Percentiles rank a stretch among this genome's conserved stretches.
These are phyloP conservation scores for Nansenia antarctica DNA, from an alignment of 2,113 vertebrate genomes.

Conservation along the genomic window DNA sequence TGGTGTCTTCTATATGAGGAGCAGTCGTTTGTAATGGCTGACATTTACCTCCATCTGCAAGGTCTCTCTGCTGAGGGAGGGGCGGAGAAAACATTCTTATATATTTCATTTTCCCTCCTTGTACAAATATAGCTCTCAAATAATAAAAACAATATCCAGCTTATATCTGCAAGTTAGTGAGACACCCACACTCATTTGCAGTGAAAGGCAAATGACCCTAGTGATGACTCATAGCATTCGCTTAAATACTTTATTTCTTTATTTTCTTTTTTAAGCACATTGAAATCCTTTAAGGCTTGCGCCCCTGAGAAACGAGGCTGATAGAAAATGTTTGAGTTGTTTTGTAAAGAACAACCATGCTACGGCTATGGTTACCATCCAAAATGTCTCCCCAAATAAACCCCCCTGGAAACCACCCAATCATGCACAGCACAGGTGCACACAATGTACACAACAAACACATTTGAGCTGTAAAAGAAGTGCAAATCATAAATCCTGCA, in stretches of 20 bases:
- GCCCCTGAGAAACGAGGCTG: slow-evolving; percentile 33
- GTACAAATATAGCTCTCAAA: slow-evolving; percentile 47
- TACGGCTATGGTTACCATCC: not conserved
- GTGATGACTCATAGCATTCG: slow-evolving; percentile 76
- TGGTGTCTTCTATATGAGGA: slow-evolving; percentile 21
- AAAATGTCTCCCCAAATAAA: not conserved
- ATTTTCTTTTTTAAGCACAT: slow-evolving; percentile 56
- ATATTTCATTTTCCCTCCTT: slow-evolving; percentile 13
- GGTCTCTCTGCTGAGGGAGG: slow-evolving; percentile 2
- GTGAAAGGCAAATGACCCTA: slow-evolving; percentile 78
- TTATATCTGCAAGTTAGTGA: slow-evolving; percentile 75
- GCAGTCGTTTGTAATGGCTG: slow-evolving; percentile 37
- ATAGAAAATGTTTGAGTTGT: not conserved
- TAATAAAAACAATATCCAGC: slow-evolving; percentile 77
- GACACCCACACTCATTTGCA: slow-evolving; percentile 81
- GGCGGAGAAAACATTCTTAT: slow-evolving; percentile 5
- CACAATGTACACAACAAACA: not conserved
- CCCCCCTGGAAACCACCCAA: not conserved
- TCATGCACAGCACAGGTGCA: not conserved
- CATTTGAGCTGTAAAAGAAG: not conserved
- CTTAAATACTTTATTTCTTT: slow-evolving; percentile 65
- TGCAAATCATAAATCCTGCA: not conserved
- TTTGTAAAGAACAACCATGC: slow-evolving; percentile 7
- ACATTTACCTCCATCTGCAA: slow-evolving; percentile 41
- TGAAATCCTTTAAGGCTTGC: slow-evolving; percentile 56